These are phyloP conservation scores for Ricordea florida DNA, from an alignment of 92 coral and sea anemone species.

Conservation along the genomic window DNA sequence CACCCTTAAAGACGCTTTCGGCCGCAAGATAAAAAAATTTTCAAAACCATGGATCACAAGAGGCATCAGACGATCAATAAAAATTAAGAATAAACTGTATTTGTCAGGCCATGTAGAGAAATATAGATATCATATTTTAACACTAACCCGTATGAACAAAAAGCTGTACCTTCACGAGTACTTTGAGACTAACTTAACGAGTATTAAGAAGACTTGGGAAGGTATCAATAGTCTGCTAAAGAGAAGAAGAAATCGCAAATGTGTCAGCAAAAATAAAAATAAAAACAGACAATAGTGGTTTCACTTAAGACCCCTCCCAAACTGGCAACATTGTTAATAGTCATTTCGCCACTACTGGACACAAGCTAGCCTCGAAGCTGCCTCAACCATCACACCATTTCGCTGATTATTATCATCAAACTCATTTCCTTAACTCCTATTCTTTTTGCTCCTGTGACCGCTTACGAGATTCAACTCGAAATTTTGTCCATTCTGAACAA, in stretches of 20 bases:
- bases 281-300: background rate
- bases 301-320: background rate
- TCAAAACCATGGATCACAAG: too few species aligned
- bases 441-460: slow-evolving; percentile 31
- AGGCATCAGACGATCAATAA: too few species aligned
- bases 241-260: slow-evolving; percentile 10
- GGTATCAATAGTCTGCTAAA: slow-evolving; percentile 42
- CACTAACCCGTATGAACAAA: slow-evolving; percentile 11
- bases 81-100: too few species aligned
- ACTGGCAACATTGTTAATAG: slow-evolving; percentile 27
- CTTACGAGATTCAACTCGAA: slow-evolving; percentile 36
- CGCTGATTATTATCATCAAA: slow-evolving; percentile 7
- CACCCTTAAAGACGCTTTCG: too few species aligned
- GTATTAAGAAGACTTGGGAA: slow-evolving; percentile 57
- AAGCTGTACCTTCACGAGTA: slow-evolving; percentile 18
- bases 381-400: slow-evolving; percentile 27
- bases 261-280: background rate
- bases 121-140: slow-evolving; percentile 6
- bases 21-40: too few species aligned
- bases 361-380: slow-evolving; percentile 22
- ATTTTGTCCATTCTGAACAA: slow-evolving; percentile 18
- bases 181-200: slow-evolving; percentile 31
- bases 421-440: slow-evolving; percentile 20
- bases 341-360: slow-evolving; percentile 49
- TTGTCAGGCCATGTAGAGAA: too few species aligned